These are phyloP conservation scores for Halocynthia roretzi DNA, from an alignment of 23 tunicate species.

Conservation along the genomic window DNA sequence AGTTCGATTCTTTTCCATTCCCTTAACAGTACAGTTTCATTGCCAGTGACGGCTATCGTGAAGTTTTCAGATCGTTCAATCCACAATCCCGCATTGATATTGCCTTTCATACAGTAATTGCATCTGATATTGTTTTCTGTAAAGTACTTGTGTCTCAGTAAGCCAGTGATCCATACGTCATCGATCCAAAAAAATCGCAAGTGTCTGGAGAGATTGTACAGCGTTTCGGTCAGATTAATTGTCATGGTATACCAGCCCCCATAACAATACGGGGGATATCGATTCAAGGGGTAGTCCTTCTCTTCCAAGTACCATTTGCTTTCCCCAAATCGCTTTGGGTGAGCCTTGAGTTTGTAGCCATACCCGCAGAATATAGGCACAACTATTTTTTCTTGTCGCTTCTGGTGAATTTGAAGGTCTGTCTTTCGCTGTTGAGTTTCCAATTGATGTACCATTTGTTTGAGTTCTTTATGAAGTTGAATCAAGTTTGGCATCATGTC, in stretches of 20 bases:
- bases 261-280: slow-evolving; percentile 1
- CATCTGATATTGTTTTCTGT: not conserved
- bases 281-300: not conserved
- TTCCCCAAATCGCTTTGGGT: not conserved
- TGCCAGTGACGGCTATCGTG: not conserved
- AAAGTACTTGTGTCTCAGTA: slow-evolving; percentile 2
- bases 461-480: not conserved
- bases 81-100: slow-evolving; percentile 2
- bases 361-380: slow-evolving; percentile 4
- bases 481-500: not conserved
- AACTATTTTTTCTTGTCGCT: not conserved
- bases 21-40: not conserved
- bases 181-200: slow-evolving; percentile 2
- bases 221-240: not conserved
- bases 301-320: slow-evolving; percentile 7
- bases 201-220: not conserved
- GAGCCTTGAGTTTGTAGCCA: not conserved
- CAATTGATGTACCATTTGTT: not conserved
- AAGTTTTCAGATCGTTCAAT: not conserved
- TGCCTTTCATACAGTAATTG: not conserved
- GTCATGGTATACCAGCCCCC: slow-evolving; percentile 1
- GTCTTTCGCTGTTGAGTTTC: not conserved
- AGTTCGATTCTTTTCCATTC: not conserved
- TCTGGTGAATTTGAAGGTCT: not conserved
- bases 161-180: slow-evolving; percentile 4